Evolutionary conservation across 2,113 vertebrate genomes (phyloP).

Genomic region (Sinocyclocheilus anophthalmus): DNA sequence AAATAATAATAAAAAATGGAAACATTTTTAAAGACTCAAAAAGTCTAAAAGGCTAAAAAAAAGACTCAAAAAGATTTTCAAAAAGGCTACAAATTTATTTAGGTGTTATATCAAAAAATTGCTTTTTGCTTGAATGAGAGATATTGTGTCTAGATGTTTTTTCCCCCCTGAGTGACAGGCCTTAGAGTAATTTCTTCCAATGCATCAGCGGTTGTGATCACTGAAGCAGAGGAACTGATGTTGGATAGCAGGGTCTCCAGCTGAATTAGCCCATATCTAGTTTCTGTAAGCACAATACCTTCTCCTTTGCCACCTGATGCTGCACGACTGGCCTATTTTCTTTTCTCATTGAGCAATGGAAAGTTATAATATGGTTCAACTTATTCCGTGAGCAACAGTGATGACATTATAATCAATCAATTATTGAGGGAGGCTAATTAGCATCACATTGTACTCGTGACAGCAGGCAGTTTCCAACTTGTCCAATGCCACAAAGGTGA

Average conservation of each 20-base stretch:
- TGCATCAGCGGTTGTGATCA: slow-evolving; percentile 24
- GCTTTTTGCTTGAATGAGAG: background rate
- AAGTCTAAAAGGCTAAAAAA: too few species aligned
- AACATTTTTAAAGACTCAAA: background rate
- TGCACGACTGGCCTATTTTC: slow-evolving; percentile 60
- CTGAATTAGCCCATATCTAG: slow-evolving; percentile 53
- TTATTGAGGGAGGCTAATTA: slow-evolving; percentile 31
- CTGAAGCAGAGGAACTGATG: slow-evolving; percentile 31
- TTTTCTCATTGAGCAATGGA: slow-evolving; percentile 55
- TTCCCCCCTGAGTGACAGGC: background rate
- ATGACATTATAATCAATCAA: slow-evolving; percentile 50
- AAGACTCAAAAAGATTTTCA: too few species aligned
- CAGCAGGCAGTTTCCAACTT: background rate
- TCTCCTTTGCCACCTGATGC: slow-evolving; percentile 59
- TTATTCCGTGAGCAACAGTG: slow-evolving; percentile 12
- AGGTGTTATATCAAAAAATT: background rate
- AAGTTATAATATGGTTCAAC: slow-evolving; percentile 60
- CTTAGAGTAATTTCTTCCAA: slow-evolving; percentile 11
- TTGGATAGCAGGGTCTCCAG: slow-evolving; percentile 15
- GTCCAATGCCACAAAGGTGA: background rate
- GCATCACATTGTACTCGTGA: slow-evolving; percentile 21
- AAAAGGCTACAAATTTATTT: background rate
- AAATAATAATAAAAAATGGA: background rate
- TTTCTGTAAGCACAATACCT: slow-evolving; percentile 57
- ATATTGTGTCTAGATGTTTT: slow-evolving; percentile 1